A percentile compares a stretch with the other conserved stretches of the same genome.
Evolutionary conservation across 2,888 invertebrate species (phyloP).

Genomic region (Heteromyza rotundicornis): DNA sequence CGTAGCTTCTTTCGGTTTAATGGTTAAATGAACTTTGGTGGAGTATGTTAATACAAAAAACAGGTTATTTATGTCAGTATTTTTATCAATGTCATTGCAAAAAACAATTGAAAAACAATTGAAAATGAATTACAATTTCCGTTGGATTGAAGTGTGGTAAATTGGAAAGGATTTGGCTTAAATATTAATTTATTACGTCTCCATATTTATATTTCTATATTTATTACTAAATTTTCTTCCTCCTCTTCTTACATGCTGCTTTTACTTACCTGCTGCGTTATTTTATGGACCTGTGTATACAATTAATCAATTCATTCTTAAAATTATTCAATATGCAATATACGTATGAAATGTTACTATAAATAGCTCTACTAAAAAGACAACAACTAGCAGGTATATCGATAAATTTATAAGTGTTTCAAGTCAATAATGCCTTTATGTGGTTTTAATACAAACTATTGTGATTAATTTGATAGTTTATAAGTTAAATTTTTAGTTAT

Average conservation of each 20-base stretch:
- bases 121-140: too few relatives aligned
- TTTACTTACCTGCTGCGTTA: conserved; percentile 16
- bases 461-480: conserved; percentile 10
- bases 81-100: too few relatives aligned
- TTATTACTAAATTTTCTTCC: conserved; percentile 26
- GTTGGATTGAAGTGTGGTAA: too few relatives aligned
- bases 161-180: too few relatives aligned
- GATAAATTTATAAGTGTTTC: too few relatives aligned
- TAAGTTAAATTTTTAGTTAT: neutral
- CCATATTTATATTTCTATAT: too few relatives aligned
- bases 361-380: conserved; percentile 61
- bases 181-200: too few relatives aligned
- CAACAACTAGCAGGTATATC: conserved; percentile 60
- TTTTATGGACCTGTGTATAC: neutral
- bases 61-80: neutral
- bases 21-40: conserved; percentile 8
- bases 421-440: neutral
- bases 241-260: conserved; percentile 38
- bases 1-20: conserved; percentile 1
- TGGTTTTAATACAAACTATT: neutral
- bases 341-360: too few relatives aligned
- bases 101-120: too few relatives aligned
- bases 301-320: neutral
- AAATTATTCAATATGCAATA: too few relatives aligned
- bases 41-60: neutral